phyloP scores from a whole-genome alignment of 53 echinoderm and acorn worm genomes.

The Apostichopus leukothele region DNA sequence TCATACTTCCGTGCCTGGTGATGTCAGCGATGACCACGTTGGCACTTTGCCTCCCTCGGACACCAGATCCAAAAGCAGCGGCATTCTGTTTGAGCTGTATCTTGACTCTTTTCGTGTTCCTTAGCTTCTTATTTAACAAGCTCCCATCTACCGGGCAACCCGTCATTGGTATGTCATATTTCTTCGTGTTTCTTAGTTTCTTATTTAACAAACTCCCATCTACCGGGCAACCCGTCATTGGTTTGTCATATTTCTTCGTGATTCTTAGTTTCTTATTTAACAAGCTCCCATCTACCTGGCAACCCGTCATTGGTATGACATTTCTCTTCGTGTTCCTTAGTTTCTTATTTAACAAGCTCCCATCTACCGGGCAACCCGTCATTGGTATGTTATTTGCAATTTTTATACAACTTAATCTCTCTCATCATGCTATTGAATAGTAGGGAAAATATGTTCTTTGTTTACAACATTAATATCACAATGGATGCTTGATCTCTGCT shows the following conservation, averaged over 20 bases:
- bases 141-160: slow-evolving; percentile 25
- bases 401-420: too few species aligned
- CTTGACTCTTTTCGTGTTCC: slow-evolving; percentile 15
- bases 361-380: slow-evolving; percentile 1
- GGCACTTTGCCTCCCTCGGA: neutral
- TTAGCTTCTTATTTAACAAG: neutral
- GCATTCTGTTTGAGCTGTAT: slow-evolving; percentile 1
- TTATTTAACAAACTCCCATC: neutral
- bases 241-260: neutral
- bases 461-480: too few species aligned
- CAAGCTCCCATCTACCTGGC: neutral
- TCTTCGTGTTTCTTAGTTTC: neutral
- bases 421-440: too few species aligned
- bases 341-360: neutral
- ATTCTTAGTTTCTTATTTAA: neutral
- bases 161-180: neutral
- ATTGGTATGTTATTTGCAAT: neutral
- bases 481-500: too few species aligned
- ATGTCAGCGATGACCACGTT: slow-evolving; percentile 17
- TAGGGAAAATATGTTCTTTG: too few species aligned
- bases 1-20: slow-evolving; percentile 1
- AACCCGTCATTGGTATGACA: slow-evolving; percentile 13
- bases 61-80: slow-evolving; percentile 4
- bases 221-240: slow-evolving; percentile 12
- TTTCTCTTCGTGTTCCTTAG: neutral